Evolutionary conservation across 2,113 vertebrate genomes (phyloP), one percentile per base, ranked within the genome.

Genomic region (Xenopus borealis): DNA sequence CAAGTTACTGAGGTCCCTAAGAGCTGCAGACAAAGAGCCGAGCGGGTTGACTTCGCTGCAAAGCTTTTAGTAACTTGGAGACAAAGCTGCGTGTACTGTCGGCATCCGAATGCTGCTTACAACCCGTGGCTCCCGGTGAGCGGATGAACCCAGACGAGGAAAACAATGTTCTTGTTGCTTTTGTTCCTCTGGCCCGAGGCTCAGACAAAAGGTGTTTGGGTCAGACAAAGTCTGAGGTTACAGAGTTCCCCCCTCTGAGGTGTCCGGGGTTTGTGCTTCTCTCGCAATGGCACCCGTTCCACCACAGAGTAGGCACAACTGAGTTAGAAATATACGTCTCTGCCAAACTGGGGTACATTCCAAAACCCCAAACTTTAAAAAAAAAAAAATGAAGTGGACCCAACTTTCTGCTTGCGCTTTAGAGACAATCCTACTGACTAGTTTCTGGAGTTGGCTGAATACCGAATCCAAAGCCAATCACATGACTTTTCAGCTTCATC

Each of bases 61-160:
- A 33, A 68, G 72, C 72, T 75, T 62, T 75, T 69, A 75, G 74
- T 76, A 53, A 69, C 74, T 69, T 76, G 20, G 74, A 76, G 74
- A 76, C 74, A 44, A 52, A 23, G 16, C 53, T 4, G 18, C 33
- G 19, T 12, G 10, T 3, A 61, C 40, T 40, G 33, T 46, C 16
- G 40, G 63, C n/a, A 46, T 66, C 10, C 63, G 45, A 66, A n/a
- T 11, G 33, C 62, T 17, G 16, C 57, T 61, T 23, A 27, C 58
- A 61, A 11, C 58, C 19, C 9, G 58, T 10, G 9, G 58, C 58
- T 40, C 53, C 53, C 17, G 52, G 52, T 53, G 52, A 59, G 12
- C 12, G 7, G 57, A 19, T 19, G 57, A 59, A 3, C 20, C 9
- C 20, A 23, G 4, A 13, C 58, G 27, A 23, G 19, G 20, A 23